phyloP scores from a whole-genome alignment of 2,888 invertebrate genomes.

The Apodemia duryi region DNA sequence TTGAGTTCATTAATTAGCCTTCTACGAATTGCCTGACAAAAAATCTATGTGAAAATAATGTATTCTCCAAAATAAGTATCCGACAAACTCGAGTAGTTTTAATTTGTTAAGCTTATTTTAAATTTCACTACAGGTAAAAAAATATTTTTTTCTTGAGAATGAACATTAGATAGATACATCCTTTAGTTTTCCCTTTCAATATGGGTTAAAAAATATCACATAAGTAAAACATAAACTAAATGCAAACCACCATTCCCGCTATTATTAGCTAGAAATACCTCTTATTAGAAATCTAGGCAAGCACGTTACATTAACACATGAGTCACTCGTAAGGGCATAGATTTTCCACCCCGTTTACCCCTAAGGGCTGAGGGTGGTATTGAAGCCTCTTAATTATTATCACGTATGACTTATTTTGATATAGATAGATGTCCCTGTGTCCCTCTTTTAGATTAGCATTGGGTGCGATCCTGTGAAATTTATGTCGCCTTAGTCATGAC shows the following conservation, averaged over 20 bases:
- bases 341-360: conserved; percentile 39
- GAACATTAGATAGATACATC: too few species aligned
- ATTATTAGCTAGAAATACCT: neutral
- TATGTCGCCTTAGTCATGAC: neutral
- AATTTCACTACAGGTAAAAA: too few species aligned
- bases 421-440: conserved; percentile 57
- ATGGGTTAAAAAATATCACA: neutral
- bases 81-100: too few species aligned
- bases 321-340: conserved; percentile 16
- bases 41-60: too few species aligned
- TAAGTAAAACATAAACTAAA: neutral
- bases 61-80: too few species aligned
- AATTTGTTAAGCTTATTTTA: too few species aligned
- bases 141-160: too few species aligned
- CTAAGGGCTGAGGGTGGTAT: conserved; percentile 42
- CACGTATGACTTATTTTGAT: conserved; percentile 74
- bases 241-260: neutral
- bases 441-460: conserved; percentile 21
- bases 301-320: conserved; percentile 15
- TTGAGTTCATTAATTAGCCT: too few species aligned
- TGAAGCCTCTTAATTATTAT: conserved; percentile 68
- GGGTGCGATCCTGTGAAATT: conserved; percentile 1
- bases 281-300: conserved; percentile 13
- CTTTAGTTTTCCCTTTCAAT: too few species aligned
- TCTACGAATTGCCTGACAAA: too few species aligned